Percentiles rank a stretch among this genome's conserved stretches.
Evolutionary conservation across 37 sponge, comb jelly and placozoan species (phyloP).

Genomic region (Cladorhizidae sp.): DNA sequence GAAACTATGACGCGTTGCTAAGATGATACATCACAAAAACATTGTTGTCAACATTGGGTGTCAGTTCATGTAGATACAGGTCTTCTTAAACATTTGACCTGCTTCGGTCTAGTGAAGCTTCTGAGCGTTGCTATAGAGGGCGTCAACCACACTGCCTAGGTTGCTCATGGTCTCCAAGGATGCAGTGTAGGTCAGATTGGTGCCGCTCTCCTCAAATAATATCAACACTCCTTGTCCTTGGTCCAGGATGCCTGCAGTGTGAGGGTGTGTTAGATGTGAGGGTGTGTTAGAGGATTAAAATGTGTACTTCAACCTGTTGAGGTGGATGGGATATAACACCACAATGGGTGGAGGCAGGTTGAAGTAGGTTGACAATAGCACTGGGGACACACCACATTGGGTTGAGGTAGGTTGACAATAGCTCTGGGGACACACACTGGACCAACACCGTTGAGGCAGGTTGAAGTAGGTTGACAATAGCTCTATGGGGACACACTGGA

Average conservation of each 20-base stretch:
- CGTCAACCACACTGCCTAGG: slow-evolving; percentile 93
- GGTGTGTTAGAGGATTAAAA: slow-evolving; percentile 10
- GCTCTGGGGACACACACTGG: no score
- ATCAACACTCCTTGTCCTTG: slow-evolving; percentile 93
- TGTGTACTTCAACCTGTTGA: background rate
- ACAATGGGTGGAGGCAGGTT: background rate
- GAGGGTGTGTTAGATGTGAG: background rate
- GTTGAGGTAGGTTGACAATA: background rate
- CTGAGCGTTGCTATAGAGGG: slow-evolving; percentile 63
- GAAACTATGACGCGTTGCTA: no score
- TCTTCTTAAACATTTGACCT: background rate
- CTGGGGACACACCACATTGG: background rate
- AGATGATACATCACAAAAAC: no score
- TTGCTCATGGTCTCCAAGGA: slow-evolving; percentile 88
- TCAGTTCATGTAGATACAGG: background rate
- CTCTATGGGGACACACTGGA: no score
- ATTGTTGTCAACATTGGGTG: no score
- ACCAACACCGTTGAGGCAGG: background rate
- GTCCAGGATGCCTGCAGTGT: slow-evolving; percentile 87
- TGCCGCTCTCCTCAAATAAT: slow-evolving; percentile 80
- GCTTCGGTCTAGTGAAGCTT: background rate
- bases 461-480: no score
- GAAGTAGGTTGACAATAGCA: background rate
- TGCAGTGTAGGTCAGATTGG: slow-evolving; percentile 86
- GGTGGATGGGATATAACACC: background rate